Conservation (phyloP, 2,113 vertebrate genomes). For the Rhineura floridana region DNA sequence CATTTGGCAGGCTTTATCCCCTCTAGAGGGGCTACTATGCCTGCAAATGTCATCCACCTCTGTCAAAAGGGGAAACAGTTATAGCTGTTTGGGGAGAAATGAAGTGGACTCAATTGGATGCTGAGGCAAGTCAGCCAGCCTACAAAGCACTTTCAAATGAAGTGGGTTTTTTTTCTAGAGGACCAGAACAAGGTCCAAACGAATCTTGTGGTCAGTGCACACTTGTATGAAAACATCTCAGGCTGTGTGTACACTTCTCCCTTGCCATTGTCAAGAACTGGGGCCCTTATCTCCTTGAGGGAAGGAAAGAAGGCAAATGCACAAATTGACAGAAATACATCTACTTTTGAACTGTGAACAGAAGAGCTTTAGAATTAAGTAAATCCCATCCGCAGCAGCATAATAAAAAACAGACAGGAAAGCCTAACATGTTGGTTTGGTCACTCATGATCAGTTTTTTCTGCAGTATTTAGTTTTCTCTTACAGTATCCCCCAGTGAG, state of each 20-base stretch:
- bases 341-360: constrained; percentile 45
- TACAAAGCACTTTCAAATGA: too few species aligned
- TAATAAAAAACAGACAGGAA: constrained; percentile 71
- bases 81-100: too few species aligned
- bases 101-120: too few species aligned
- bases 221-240: not conserved
- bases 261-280: not conserved
- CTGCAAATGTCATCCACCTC: too few species aligned
- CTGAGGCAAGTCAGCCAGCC: too few species aligned
- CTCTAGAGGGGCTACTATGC: too few species aligned
- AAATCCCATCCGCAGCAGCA: constrained; percentile 61
- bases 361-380: constrained; percentile 61
- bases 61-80: too few species aligned
- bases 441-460: constrained; percentile 42
- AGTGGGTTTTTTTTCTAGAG: too few species aligned
- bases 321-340: constrained; percentile 12
- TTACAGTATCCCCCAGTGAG: constrained; percentile 54
- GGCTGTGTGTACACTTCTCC: not conserved
- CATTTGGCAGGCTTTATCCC: too few species aligned
- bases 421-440: constrained; percentile 47
- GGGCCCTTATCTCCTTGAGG: not conserved
- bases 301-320: constrained; percentile 17
- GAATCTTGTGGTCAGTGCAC: too few species aligned
- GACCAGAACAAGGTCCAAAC: too few species aligned
- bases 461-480: constrained; percentile 36